Base-by-base conservation (phyloP, 2,888 invertebrate species). In the Lysandra coridon region DNA sequence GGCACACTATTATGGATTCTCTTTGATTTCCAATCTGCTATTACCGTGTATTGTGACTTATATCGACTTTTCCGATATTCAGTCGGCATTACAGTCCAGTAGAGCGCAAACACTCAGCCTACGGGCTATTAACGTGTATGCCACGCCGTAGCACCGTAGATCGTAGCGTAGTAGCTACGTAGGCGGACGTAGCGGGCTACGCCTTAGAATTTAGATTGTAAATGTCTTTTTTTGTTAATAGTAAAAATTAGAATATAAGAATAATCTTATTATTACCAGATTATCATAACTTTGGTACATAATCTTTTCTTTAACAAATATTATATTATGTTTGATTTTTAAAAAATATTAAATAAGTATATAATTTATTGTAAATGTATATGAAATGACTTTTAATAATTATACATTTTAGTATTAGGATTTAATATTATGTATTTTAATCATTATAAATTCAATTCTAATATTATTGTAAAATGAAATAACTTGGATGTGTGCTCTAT, bases 131-230 rank as follows among this genome's bases (percentile, higher is more conserved):
- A 60, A 78, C 37, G 60, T n/a, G 17, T 40, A 17, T 57, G 76
- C 76, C 33, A 77, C 60, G 78, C 33, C 40, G 60, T 64, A 78
- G 40, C 78, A 37, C 37, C 17, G 60, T n/a, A n/a, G n/a, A n/a
- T 12, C 62, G 62, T 7, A 23, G 23, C 62, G 23, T 23, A 23
- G 23, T 23, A 23, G 23, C 23, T 23, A 23, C 23, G 23, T 23
- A 23, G 23, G 0, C 23, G 23, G 23, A 14, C 14, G 53, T 14
- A 14, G 53, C 17, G 49, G 12, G 49, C 57, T 57, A 57, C 57
- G 57, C 57, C 57, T 17, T 57, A 57, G 17, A 3, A 49, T 49
- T 10, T 49, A 49, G 49, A 12, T 10, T 49, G 49, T 49, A 0
- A 49, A 49, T 49, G 49, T 37, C 23, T 23, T n/a, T 23, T 62